These are phyloP conservation scores for Penelope pileata DNA, from an alignment of 2,113 vertebrate genomes.

Conservation along the genomic window DNA sequence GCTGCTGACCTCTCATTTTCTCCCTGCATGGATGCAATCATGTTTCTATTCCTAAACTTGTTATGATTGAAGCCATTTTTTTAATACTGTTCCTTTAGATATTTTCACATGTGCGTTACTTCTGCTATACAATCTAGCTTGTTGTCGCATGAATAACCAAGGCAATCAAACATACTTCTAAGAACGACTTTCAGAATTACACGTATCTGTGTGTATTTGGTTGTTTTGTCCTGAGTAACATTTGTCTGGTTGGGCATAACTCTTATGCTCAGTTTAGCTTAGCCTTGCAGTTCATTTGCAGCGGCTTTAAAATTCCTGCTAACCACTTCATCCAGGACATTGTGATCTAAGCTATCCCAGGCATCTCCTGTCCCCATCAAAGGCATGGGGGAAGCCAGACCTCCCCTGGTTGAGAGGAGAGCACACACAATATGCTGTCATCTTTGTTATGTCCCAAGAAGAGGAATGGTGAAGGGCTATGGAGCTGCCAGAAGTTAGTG, in stretches of 20 bases:
- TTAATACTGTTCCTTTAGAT: not conserved
- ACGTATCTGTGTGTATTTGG: not conserved
- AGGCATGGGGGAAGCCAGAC: fast-evolving
- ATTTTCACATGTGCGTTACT: not conserved
- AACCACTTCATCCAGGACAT: not conserved
- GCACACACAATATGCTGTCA: not conserved
- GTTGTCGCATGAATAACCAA: not conserved
- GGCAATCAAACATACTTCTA: not conserved
- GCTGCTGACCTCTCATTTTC: not conserved
- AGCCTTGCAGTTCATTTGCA: not conserved
- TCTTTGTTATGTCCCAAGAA: not conserved
- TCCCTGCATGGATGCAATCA: not conserved
- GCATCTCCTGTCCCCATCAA: not conserved
- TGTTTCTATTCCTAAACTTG: not conserved
- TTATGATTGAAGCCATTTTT: not conserved
- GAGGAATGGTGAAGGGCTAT: not conserved
- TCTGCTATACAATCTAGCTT: not conserved
- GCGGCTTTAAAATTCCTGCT: not conserved
- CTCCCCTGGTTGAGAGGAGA: not conserved
- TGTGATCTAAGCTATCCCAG: not conserved
- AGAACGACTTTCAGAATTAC: not conserved
- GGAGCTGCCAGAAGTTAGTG: not conserved
- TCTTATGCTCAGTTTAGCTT: not conserved
- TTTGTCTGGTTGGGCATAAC: not conserved
- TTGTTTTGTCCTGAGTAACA: not conserved